Base-by-base conservation (phyloP, 2,888 invertebrate species). In the Sesia apiformis region DNA sequence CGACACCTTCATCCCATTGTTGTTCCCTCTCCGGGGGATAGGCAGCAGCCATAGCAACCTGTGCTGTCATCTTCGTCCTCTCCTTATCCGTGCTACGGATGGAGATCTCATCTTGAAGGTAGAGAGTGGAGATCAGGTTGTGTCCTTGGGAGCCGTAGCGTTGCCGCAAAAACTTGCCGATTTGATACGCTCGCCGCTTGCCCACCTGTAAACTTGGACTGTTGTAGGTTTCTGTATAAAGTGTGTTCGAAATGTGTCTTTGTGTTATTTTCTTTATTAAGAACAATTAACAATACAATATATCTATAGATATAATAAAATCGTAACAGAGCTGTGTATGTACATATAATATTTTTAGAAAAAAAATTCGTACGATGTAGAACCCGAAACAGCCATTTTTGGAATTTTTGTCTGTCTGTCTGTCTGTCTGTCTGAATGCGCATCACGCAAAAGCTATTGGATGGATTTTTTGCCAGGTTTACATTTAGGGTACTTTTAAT, bases 51-150 rank as follows among this genome's bases (percentile, higher is more conserved):
- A 87, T 84, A 0, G 87, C 87, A 43, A 84, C 70, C 59, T 74
- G 73, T 0, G 68, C 72, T 0, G 83, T 88, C 88, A 88, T 88
- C 69, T 88, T 87, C 0, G 88, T 83, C 52, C 88, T 64, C 40
- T 88, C 86, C 64, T 88, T 87, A n/a, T 86, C 85, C 0, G 88
- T 88, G 54, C 80, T 82, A 39, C 83, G 68, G 49, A 87, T 63
- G 4, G 67, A 57, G 39, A 88, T 76, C 59, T 88, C 83, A 39
- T 83, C 72, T 3, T 65, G 67, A 0, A 72, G 59, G 70, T 85
- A 88, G 4, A 84, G 51, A 53, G 74, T 71, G 0, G 85, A 85
- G 39, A 87, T 64, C 6, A 87, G 57, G 0, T 67, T 62, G n/a
- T 66, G 63, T 0, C 76, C 80, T 23, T 74, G 60, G 3, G 57